Evolutionary conservation across 2,113 vertebrate species (phyloP).

Genomic region (Antigone vipio): DNA sequence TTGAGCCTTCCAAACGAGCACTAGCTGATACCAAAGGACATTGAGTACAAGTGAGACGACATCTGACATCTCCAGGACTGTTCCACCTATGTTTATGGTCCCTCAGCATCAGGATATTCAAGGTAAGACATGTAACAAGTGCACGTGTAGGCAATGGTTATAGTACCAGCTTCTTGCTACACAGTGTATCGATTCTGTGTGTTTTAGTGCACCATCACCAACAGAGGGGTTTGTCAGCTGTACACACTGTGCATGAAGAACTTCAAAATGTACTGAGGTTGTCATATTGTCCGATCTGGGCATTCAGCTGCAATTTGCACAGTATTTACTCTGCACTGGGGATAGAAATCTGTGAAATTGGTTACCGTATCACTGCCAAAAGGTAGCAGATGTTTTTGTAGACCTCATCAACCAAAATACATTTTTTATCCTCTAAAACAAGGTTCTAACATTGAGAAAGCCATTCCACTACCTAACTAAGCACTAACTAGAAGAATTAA

Average conservation of each 20-base stretch:
- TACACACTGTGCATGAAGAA: background rate
- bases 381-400: background rate
- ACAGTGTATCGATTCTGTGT: background rate
- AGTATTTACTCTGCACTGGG: background rate
- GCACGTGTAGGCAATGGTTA: background rate
- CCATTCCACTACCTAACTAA: background rate
- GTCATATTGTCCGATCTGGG: background rate
- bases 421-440: background rate
- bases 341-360: background rate
- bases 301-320: background rate
- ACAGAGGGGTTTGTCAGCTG: background rate
- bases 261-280: background rate
- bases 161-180: background rate
- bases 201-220: background rate
- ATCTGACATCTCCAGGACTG: background rate
- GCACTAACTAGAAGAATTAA: background rate
- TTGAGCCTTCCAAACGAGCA: background rate
- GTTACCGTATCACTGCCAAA: background rate
- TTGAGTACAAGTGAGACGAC: background rate
- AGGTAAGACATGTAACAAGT: background rate
- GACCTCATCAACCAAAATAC: background rate
- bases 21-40: background rate
- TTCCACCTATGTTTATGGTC: background rate
- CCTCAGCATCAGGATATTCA: background rate
- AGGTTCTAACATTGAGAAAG: background rate